Conservation (phyloP, 2,888 invertebrate genomes). For the Aphidoletes aphidimyza region DNA sequence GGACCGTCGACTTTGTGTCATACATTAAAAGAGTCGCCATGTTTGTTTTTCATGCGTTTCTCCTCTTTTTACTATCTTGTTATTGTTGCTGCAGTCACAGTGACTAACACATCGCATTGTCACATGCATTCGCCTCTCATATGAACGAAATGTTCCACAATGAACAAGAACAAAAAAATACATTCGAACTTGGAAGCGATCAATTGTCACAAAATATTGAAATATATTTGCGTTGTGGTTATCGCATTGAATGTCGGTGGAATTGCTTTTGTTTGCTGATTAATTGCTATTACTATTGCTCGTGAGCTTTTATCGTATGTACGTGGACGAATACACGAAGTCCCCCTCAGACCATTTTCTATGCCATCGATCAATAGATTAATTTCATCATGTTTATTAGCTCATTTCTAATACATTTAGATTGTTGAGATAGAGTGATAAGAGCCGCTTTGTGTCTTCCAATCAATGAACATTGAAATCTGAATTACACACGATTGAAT, state of each 20-base stretch:
- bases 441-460: too few species aligned
- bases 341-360: background rate
- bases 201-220: background rate
- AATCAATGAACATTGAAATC: too few species aligned
- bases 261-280: background rate
- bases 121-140: background rate
- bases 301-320: background rate
- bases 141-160: background rate
- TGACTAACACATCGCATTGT: background rate
- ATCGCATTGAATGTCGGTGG: background rate
- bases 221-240: background rate
- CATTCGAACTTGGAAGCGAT: background rate
- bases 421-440: too few species aligned
- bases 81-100: background rate
- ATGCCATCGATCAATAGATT: background rate
- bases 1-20: background rate
- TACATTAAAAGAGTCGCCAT: background rate
- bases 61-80: background rate
- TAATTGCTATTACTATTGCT: background rate
- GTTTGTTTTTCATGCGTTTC: background rate
- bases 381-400: background rate
- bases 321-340: background rate
- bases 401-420: background rate
- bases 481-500: too few species aligned
- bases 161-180: background rate